A percentile compares a stretch with the other conserved stretches of the same genome.
These are phyloP conservation scores for Phaedon cochleariae DNA, from an alignment of 2,888 invertebrate genomes.

Conservation along the genomic window DNA sequence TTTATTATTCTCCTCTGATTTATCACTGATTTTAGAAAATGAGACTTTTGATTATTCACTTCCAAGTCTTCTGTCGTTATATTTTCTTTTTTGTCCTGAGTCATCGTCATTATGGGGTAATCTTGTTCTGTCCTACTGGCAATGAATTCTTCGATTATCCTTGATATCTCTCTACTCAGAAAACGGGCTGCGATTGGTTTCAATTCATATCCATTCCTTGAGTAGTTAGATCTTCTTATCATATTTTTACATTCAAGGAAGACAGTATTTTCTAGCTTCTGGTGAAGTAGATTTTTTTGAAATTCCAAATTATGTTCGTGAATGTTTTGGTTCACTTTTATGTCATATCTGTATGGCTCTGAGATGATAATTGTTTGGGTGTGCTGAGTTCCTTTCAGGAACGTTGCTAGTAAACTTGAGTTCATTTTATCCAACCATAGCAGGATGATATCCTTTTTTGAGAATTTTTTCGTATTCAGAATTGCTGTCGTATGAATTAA, in stretches of 20 bases:
- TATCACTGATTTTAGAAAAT: too few species aligned
- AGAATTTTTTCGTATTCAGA: neutral
- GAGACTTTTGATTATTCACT: too few species aligned
- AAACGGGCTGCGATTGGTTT: neutral
- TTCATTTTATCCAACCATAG: slow-evolving; percentile 9
- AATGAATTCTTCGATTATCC: neutral
- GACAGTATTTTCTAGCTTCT: neutral
- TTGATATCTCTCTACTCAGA: neutral
- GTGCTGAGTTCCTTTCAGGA: neutral
- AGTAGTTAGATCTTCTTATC: slow-evolving; percentile 4
- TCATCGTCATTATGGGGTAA: too few species aligned
- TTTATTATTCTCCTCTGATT: neutral
- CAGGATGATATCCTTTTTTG: neutral
- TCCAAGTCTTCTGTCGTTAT: too few species aligned
- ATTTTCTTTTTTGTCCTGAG: too few species aligned
- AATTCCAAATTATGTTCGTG: slow-evolving; percentile 1
- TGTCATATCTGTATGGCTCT: neutral
- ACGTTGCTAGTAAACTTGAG: neutral
- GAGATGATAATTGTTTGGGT: slow-evolving; percentile 3
- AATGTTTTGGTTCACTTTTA: slow-evolving; percentile 1
- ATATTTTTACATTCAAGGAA: slow-evolving; percentile 2
- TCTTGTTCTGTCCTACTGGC: neutral
- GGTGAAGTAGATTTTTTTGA: neutral
- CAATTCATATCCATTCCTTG: neutral
- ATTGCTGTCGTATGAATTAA: slow-evolving; percentile 8